A percentile compares a stretch with the other conserved stretches of the same genome.
phyloP scores from a whole-genome alignment of 1,140 invertebrate species.

The Heliconius congener region DNA sequence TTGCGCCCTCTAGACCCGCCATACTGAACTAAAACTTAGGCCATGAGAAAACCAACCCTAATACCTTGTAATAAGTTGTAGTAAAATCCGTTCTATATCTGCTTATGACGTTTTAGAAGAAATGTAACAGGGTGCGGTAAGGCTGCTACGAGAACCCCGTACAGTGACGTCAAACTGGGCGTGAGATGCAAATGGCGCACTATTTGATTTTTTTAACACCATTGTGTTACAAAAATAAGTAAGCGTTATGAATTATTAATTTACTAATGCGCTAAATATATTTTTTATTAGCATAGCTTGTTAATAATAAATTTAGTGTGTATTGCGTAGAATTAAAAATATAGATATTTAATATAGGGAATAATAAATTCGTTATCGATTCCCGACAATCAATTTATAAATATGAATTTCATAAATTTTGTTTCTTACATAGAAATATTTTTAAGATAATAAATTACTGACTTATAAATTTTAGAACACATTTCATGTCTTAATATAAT shows the following conservation, averaged over 20 bases:
- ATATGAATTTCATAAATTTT: too few relatives aligned
- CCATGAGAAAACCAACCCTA: slow-evolving; percentile 48
- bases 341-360: neutral
- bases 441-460: too few relatives aligned
- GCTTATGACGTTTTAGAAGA: slow-evolving; percentile 53
- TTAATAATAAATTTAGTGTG: neutral
- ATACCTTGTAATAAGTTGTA: slow-evolving; percentile 20
- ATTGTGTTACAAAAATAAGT: slow-evolving; percentile 4
- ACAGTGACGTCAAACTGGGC: slow-evolving; percentile 81
- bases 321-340: neutral
- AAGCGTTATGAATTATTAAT: neutral
- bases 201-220: slow-evolving; percentile 44
- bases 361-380: neutral
- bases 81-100: slow-evolving; percentile 8
- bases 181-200: slow-evolving; percentile 66
- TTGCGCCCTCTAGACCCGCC: slow-evolving; percentile 56
- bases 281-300: neutral
- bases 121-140: slow-evolving; percentile 75
- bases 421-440: too few relatives aligned
- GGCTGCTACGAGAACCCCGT: slow-evolving; percentile 71
- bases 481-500: too few relatives aligned
- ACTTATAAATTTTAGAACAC: too few relatives aligned
- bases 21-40: slow-evolving; percentile 51
- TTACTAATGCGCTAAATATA: neutral
- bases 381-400: too few relatives aligned